These are phyloP conservation scores for Puffinus mauretanicus DNA, from an alignment of 2,113 vertebrate species.

Conservation along the genomic window DNA sequence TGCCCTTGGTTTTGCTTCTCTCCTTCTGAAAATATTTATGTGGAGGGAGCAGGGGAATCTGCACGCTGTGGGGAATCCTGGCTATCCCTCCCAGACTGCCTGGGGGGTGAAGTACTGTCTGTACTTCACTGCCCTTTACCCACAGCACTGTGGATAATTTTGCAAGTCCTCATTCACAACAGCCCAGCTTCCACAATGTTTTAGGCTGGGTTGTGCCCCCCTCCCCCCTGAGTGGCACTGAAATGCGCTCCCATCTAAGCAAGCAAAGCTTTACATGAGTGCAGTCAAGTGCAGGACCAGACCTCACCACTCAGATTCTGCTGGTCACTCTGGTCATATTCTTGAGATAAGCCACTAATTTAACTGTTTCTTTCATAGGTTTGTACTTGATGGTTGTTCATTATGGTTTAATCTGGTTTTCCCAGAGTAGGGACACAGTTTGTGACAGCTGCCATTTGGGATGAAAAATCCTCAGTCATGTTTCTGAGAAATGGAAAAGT, in stretches of 20 bases:
- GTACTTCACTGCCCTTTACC: neutral
- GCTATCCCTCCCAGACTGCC: neutral
- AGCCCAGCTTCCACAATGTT: neutral
- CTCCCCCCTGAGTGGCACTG: fast-evolving
- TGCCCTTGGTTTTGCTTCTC: neutral
- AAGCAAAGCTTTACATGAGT: neutral
- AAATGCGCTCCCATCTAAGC: fast-evolving
- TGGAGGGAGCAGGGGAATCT: neutral
- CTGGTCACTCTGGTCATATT: neutral
- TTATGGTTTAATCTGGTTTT: neutral
- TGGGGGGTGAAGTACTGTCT: neutral
- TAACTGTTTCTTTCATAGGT: neutral
- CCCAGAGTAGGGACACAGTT: neutral
- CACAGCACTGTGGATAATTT: neutral
- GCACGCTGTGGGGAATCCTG: neutral
- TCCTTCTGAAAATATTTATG: neutral
- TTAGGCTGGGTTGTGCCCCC: neutral
- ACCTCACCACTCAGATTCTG: neutral
- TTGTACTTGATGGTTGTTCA: neutral
- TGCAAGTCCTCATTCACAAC: neutral
- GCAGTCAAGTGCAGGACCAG: neutral
- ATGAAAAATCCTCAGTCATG: neutral
- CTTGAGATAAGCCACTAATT: neutral
- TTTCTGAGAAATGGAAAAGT: neutral
- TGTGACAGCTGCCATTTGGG: neutral